Conservation (phyloP, 1,140 invertebrate species). For the Drosophila navojoa region DNA sequence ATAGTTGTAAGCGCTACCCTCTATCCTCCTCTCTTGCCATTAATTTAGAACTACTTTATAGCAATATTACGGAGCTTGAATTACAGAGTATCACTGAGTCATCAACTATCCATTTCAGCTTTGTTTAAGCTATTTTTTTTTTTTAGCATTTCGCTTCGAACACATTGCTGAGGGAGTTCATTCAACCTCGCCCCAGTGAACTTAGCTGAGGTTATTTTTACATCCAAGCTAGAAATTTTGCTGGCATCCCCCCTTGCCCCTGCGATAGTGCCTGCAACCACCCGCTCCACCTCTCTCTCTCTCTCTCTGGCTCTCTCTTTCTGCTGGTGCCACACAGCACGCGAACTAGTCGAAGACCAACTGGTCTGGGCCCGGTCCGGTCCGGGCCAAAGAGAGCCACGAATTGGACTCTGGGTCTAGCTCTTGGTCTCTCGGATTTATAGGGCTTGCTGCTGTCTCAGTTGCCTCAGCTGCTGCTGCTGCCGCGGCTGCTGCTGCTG, state of each 20-base stretch:
- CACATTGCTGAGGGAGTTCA: constrained; percentile 66
- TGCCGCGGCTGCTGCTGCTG: constrained; percentile 18
- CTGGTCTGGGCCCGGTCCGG: constrained; percentile 62
- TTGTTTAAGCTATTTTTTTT: constrained; percentile 13
- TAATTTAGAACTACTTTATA: no score
- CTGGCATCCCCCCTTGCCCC: neutral
- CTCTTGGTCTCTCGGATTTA: constrained; percentile 22
- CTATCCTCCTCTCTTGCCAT: no score
- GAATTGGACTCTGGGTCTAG: constrained; percentile 28
- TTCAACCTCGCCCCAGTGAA: constrained; percentile 84
- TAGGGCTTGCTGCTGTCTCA: constrained; percentile 14
- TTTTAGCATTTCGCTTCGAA: constrained; percentile 27
- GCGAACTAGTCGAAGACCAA: constrained; percentile 66
- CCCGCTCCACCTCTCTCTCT: constrained; percentile 4
- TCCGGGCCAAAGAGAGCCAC: constrained; percentile 45
- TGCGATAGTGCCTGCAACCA: neutral
- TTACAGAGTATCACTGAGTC: neutral
- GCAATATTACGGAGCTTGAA: no score
- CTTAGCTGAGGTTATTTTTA: constrained; percentile 84
- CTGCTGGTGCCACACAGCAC: constrained; percentile 18
- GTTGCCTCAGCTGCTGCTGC: constrained; percentile 14
- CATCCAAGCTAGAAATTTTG: constrained; percentile 59
- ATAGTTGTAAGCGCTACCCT: no score
- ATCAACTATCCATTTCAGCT: neutral
- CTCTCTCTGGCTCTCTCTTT: neutral